Evolutionary conservation across 2,888 invertebrate species (phyloP), one percentile per base, ranked within the genome.

Genomic region (Leucophenga maculata): DNA sequence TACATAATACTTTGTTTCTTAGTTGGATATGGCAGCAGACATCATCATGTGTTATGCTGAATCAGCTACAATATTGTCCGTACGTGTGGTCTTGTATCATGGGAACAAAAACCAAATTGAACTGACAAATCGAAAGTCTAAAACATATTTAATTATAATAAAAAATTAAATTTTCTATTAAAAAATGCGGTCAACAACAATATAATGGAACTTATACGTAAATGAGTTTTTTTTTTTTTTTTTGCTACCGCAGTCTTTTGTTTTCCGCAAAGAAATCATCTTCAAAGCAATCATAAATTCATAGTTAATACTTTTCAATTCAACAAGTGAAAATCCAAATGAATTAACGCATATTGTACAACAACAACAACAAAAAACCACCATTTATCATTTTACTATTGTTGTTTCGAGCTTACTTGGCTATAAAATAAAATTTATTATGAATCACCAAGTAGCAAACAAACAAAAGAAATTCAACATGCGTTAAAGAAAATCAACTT

Each of bases 201-300:
- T 32, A 39, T 11, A 39, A 39, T 39, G 39, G 8, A 39, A 50
- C 1, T 50, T 50, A n/a, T n/a, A n/a, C 16, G 16, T 18, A 50
- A 50, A 50, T 60, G 26, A 79, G 79, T 82, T 80, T n/a, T n/a
- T n/a, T n/a, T n/a, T n/a, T n/a, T n/a, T n/a, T n/a, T n/a, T n/a
- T n/a, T n/a, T 68, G 81, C 76, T 75, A 73, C 76, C 64, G 73
- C 75, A 79, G 83, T 82, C 79, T 75, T 82, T 80, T 74, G 77
- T 74, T 73, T 60, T 55, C 70, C 70, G 67, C 20, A 52, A 11
- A 26, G n/a, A 46, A 59, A 50, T 57, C 18, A 52, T 26, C 6
- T 18, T 16, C 20, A 60, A 44, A 39, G 39, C 48, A 57, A 18
- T 54, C 18, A 20, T 18, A 18, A 9, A 20, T 54, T 16, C 26